These are phyloP conservation scores for Illadopsis cleaveri DNA, from an alignment of 2,113 vertebrate genomes.

Conservation along the genomic window DNA sequence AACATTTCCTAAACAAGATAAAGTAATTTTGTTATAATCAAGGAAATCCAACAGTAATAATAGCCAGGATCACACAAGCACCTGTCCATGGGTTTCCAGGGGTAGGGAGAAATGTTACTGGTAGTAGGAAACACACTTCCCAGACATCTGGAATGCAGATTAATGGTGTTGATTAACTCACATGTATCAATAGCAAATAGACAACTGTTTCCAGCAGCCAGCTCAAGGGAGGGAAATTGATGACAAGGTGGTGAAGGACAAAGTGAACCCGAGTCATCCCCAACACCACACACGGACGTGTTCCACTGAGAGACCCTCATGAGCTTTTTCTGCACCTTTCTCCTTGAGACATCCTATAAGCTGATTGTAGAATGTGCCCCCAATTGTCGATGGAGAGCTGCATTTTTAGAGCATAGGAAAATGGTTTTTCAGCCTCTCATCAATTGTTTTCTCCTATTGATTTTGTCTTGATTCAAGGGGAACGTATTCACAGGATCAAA, in stretches of 20 bases:
- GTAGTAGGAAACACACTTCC: background rate
- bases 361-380: background rate
- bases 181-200: background rate
- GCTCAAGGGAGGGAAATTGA: background rate
- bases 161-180: background rate
- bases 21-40: background rate
- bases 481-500: conserved; percentile 13
- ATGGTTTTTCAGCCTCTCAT: background rate
- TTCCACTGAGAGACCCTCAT: background rate
- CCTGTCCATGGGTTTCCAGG: background rate
- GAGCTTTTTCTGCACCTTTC: background rate
- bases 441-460: background rate
- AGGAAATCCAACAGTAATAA: background rate
- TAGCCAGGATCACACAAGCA: background rate
- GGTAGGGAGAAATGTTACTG: background rate
- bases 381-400: background rate
- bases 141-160: background rate
- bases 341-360: background rate
- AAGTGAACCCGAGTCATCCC: background rate
- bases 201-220: background rate
- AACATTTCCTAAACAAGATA: background rate
- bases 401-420: background rate
- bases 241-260: background rate
- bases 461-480: conserved; percentile 33
- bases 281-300: fast-evolving